Conservation (phyloP, 35 echinoderm and acorn worm genomes). For the Ophiothrix spiculata region DNA sequence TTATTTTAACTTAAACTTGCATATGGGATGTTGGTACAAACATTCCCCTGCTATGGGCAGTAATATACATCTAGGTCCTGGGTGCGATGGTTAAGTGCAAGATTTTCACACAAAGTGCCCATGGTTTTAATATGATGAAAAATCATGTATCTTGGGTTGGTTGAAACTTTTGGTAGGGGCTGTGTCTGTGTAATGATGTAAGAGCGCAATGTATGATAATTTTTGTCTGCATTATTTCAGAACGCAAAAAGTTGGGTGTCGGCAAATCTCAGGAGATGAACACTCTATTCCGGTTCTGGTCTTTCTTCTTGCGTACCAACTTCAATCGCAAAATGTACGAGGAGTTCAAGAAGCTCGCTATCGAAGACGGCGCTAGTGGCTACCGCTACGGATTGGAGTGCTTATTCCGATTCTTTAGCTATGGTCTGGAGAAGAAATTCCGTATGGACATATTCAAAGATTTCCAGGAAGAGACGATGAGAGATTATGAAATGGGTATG, state of each 20-base stretch:
- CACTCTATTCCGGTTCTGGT: constrained; percentile 99
- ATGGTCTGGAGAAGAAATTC: constrained; percentile 97
- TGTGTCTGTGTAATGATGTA: too few species aligned
- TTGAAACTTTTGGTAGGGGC: too few species aligned
- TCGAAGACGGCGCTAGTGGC: constrained; percentile 83
- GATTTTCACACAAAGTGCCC: too few species aligned
- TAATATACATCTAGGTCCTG: too few species aligned
- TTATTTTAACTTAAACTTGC: too few species aligned
- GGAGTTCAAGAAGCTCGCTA: constrained; percentile 81
- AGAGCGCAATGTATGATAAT: too few species aligned
- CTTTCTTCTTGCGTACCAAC: constrained; percentile 98
- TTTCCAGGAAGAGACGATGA: constrained; percentile 82
- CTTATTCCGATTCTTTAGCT: constrained; percentile 95
- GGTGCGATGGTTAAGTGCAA: too few species aligned
- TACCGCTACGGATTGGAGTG: constrained; percentile 97
- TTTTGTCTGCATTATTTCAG: constrained; percentile 56
- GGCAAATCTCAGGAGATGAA: constrained; percentile 99
- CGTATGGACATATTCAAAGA: constrained; percentile 84
- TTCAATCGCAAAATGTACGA: constrained; percentile 99
- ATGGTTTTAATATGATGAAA: too few species aligned
- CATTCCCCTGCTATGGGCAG: too few species aligned
- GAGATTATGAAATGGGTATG: constrained; percentile 78
- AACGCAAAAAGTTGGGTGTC: constrained; percentile 97
- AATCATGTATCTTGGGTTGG: too few species aligned
- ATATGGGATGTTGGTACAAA: too few species aligned